These are phyloP conservation scores for Xenops minutus DNA, from an alignment of 2,797 vertebrate genomes.

Conservation along the genomic window DNA sequence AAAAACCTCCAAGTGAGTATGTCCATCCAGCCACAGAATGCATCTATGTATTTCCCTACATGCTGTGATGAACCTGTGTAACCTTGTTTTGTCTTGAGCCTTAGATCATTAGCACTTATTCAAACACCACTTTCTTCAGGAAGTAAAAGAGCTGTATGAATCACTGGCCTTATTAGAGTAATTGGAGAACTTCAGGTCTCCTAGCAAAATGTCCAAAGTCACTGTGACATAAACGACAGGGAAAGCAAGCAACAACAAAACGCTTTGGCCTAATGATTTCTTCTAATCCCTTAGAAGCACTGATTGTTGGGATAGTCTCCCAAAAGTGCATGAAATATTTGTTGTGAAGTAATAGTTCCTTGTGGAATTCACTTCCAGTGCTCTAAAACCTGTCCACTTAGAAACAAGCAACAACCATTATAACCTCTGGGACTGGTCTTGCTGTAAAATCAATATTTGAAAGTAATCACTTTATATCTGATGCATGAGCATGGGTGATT, in stretches of 20 bases:
- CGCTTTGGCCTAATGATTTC: slow-evolving; percentile 14
- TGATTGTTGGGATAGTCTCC: slow-evolving; percentile 45
- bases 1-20: neutral
- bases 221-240: slow-evolving; percentile 34
- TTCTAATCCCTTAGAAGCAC: slow-evolving; percentile 5
- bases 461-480: slow-evolving; percentile 55
- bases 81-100: neutral
- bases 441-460: slow-evolving; percentile 63
- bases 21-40: neutral
- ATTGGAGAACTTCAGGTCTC: slow-evolving; percentile 17
- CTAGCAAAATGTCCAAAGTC: slow-evolving; percentile 48
- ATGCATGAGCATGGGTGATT: slow-evolving; percentile 22
- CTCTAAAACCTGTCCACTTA: slow-evolving; percentile 41
- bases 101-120: neutral
- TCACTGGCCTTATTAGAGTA: slow-evolving; percentile 30
- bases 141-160: neutral
- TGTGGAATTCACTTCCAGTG: slow-evolving; percentile 22
- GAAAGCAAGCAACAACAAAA: slow-evolving; percentile 11
- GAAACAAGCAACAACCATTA: slow-evolving; percentile 35
- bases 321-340: slow-evolving; percentile 39
- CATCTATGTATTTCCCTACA: neutral
- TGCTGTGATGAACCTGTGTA: neutral
- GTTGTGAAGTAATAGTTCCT: slow-evolving; percentile 42
- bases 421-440: slow-evolving; percentile 29
- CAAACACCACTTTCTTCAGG: neutral